Evolutionary conservation across 92 coral and sea anemone species (phyloP), one percentile per base, ranked within the genome.

Genomic region (Epizoanthus fatuus): DNA sequence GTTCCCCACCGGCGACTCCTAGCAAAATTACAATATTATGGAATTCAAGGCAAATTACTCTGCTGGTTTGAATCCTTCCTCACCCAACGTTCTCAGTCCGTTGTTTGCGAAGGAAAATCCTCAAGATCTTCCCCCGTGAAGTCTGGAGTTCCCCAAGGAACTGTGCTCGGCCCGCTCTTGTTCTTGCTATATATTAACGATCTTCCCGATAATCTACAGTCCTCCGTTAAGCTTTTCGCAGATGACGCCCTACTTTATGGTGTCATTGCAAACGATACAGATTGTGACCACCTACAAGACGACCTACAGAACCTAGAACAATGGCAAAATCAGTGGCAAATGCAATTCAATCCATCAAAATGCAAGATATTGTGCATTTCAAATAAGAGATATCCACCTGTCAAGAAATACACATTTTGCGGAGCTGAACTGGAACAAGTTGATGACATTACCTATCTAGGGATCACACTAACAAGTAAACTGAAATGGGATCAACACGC

Each of bases 401-500:
- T 40, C 15, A 87, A 57, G 56, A 60, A 64, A 87, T 87, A 87
- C 38, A 20, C 80, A 20, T 70, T 87, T 47, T 80, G 86, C 62
- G 91, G 91, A 64, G 81, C 51, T 20, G 79, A 80, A 62, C 66
- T 87, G n/a, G 91, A 87, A 49, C 67, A 87, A 20, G 90, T 86
- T 55, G 72, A 86, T 17, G 60, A 72, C 40, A 69, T 78, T 17
- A 53, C 86, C 54, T 86, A 79, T 42, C 69, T 75, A 19, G 89
- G 84, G n/a, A 72, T 86, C 42, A 86, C 66, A 19, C 44, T 76
- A 13, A 86, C 49, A 74, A 69, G 59, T 20, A 59, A 86, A 47
- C 80, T 86, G 84, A 86, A 86, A 47, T 85, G 89, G 70, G 25
- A 71, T 40, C 45, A 40, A 40, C 45, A 40, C 45, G 45, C 45